Evolutionary conservation across 2,888 invertebrate genomes (phyloP).

Genomic region (Lasioglossum leucozonium): DNA sequence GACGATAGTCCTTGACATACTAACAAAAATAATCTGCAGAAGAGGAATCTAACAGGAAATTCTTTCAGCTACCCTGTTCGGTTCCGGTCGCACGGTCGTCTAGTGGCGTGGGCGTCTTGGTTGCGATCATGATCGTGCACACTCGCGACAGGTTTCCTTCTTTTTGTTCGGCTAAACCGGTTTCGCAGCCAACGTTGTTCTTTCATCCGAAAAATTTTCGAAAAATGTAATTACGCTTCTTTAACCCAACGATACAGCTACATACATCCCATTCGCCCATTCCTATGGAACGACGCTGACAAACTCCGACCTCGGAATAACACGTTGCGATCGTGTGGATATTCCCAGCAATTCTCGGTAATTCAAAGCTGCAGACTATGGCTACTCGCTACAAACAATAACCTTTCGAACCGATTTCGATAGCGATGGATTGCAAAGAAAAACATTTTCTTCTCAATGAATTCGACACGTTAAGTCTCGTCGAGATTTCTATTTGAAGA

Average conservation of each 20-base stretch:
- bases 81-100: not conserved
- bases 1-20: not conserved
- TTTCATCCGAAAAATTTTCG: not conserved
- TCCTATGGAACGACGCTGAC: too few relatives aligned
- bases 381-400: slow-evolving; percentile 26
- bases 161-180: not conserved
- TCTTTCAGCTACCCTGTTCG: not conserved
- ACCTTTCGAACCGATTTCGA: slow-evolving; percentile 27
- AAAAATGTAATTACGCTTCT: not conserved
- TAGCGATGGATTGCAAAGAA: not conserved
- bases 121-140: not conserved
- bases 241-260: too few relatives aligned
- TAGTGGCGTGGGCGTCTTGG: not conserved
- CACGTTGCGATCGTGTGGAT: not conserved
- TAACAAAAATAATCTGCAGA: slow-evolving; percentile 1
- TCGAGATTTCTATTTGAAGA: not conserved
- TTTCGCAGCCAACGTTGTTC: not conserved
- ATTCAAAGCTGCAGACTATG: not conserved
- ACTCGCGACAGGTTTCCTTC: not conserved
- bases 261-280: too few relatives aligned
- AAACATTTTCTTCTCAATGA: not conserved
- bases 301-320: too few relatives aligned
- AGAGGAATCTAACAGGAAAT: slow-evolving; percentile 49
- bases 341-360: not conserved
- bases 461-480: not conserved